Conservation (phyloP, 2,888 invertebrate genomes). For the Acleris sparsana region DNA sequence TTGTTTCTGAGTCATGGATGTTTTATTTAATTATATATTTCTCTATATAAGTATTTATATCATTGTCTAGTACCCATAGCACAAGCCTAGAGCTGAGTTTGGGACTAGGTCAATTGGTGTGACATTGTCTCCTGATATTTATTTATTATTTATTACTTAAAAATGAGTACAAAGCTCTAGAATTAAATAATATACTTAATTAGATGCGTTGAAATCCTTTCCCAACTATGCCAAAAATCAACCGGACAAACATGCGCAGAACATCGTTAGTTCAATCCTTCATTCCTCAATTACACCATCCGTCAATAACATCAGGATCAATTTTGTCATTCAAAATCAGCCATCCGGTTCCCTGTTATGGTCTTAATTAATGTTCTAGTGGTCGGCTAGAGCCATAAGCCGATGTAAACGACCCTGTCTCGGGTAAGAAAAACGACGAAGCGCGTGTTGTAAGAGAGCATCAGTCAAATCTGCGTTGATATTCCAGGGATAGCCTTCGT, state of each 20-base stretch:
- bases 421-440: constrained; percentile 66
- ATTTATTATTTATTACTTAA: too few relatives aligned
- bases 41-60: too few relatives aligned
- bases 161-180: too few relatives aligned
- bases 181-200: too few relatives aligned
- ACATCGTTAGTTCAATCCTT: constrained; percentile 59
- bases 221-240: neutral
- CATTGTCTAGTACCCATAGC: too few relatives aligned
- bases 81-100: too few relatives aligned
- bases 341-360: constrained; percentile 62
- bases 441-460: constrained; percentile 73
- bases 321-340: constrained; percentile 76
- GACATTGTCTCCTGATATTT: too few relatives aligned
- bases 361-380: constrained; percentile 66
- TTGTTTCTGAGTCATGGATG: too few relatives aligned
- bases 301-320: constrained; percentile 50
- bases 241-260: constrained; percentile 47
- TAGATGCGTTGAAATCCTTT: too few relatives aligned
- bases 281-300: constrained; percentile 69
- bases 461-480: constrained; percentile 76
- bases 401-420: constrained; percentile 65
- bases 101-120: too few relatives aligned
- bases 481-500: constrained; percentile 70
- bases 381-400: constrained; percentile 59
- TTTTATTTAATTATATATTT: too few relatives aligned